These are phyloP conservation scores for Tragelaphus buxtoni DNA, from an alignment of 2,113 vertebrate species.

Conservation along the genomic window DNA sequence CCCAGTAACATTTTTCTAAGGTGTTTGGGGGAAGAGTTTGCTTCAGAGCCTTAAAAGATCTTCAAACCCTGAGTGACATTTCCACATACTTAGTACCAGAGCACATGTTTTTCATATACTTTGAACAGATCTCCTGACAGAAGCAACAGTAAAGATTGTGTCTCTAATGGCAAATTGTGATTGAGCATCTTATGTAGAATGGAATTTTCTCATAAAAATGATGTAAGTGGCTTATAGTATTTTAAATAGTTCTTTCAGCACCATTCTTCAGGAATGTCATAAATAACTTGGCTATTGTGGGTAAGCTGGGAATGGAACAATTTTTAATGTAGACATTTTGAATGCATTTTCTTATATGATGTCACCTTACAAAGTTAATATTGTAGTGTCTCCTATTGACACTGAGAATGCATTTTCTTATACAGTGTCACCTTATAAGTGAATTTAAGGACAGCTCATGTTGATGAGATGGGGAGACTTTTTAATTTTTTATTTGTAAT, in stretches of 20 bases:
- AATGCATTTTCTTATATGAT: constrained; percentile 28
- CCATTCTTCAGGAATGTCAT: neutral
- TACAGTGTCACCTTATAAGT: neutral
- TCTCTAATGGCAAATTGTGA: constrained; percentile 44
- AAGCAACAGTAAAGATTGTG: neutral
- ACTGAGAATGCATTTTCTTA: constrained; percentile 4
- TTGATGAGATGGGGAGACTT: neutral
- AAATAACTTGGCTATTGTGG: constrained; percentile 37
- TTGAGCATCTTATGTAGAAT: constrained; percentile 19
- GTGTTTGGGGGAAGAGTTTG: neutral
- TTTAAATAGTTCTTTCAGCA: constrained; percentile 46
- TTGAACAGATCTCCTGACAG: constrained; percentile 18
- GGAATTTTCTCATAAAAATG: constrained; percentile 52
- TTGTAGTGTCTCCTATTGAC: constrained; percentile 8
- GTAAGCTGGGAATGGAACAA: constrained; percentile 20
- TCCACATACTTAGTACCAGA: neutral
- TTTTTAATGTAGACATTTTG: constrained; percentile 34
- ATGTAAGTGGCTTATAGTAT: constrained; percentile 25
- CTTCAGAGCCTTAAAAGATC: neutral
- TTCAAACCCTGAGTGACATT: neutral
- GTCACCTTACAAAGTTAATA: constrained; percentile 38
- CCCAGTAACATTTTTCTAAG: neutral
- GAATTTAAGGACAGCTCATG: neutral
- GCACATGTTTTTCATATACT: neutral
- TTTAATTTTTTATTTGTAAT: constrained; percentile 2